Conservation (phyloP, 2,797 vertebrate genomes). For the Coluber constrictor region DNA sequence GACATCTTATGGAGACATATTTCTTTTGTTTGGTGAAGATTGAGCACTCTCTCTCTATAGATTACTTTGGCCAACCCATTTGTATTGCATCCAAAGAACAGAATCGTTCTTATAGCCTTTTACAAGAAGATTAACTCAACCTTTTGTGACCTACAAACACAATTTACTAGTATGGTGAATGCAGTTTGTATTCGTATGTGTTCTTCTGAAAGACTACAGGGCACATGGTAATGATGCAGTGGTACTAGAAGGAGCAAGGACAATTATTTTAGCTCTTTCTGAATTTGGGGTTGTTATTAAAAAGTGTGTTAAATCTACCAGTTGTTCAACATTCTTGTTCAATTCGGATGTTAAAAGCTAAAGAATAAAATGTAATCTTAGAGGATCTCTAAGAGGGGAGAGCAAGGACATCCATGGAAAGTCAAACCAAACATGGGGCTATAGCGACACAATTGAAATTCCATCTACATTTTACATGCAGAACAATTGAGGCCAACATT, state of each 20-base stretch:
- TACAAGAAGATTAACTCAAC: neutral
- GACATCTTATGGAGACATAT: neutral
- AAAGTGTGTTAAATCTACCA: neutral
- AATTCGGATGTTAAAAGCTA: neutral
- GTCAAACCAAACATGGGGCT: neutral
- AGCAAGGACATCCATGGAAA: neutral
- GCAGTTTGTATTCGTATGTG: neutral
- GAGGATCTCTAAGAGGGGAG: neutral
- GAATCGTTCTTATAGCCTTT: neutral
- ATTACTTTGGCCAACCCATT: neutral
- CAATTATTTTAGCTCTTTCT: neutral
- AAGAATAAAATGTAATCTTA: neutral
- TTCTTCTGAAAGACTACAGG: neutral
- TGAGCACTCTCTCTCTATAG: neutral
- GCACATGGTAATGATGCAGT: neutral
- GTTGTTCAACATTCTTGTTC: neutral
- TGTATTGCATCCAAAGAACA: neutral
- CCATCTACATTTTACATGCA: neutral
- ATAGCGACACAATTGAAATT: neutral
- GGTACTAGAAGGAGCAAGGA: neutral
- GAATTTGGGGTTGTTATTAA: neutral
- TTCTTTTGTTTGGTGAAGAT: neutral
- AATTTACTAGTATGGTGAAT: neutral
- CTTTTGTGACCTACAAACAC: neutral
- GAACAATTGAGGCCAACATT: neutral